phyloP scores from a whole-genome alignment of 2,113 vertebrate genomes.

The Crypturellus undulatus region DNA sequence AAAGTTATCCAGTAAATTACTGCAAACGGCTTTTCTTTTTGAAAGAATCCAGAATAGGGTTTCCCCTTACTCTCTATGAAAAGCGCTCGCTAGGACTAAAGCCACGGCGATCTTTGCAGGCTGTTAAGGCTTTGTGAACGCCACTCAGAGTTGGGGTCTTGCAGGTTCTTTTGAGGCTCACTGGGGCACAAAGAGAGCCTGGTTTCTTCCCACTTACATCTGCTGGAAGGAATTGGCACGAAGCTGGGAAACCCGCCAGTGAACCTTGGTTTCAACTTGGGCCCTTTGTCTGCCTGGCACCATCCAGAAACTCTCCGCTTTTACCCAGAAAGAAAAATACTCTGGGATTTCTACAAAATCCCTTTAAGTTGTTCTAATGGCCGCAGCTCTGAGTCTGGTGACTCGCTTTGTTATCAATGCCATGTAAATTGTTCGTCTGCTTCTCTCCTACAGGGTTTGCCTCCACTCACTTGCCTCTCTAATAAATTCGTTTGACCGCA shows the following conservation, averaged over 20 bases:
- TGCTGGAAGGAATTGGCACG: conserved; percentile 23
- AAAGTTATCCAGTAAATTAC: neutral
- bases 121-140: neutral
- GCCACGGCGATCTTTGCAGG: neutral
- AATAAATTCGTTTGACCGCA: conserved; percentile 68
- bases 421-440: conserved; percentile 51
- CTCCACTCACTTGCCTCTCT: conserved; percentile 46
- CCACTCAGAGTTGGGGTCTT: neutral
- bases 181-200: neutral
- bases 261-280: neutral
- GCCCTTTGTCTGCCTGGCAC: neutral
- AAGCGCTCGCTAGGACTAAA: neutral
- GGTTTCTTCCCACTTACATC: neutral
- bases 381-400: conserved; percentile 44
- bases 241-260: conserved; percentile 28
- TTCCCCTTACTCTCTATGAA: neutral
- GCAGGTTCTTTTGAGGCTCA: neutral
- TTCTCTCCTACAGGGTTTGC: conserved; percentile 50
- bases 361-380: conserved; percentile 66
- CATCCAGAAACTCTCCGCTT: neutral
- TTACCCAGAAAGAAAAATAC: conserved; percentile 51
- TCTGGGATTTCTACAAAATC: conserved; percentile 60
- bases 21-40: neutral
- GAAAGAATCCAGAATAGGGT: neutral
- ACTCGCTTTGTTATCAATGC: conserved; percentile 66